These are phyloP conservation scores for Chaetodon trifasciatus DNA, from an alignment of 2,797 vertebrate species.

Conservation along the genomic window DNA sequence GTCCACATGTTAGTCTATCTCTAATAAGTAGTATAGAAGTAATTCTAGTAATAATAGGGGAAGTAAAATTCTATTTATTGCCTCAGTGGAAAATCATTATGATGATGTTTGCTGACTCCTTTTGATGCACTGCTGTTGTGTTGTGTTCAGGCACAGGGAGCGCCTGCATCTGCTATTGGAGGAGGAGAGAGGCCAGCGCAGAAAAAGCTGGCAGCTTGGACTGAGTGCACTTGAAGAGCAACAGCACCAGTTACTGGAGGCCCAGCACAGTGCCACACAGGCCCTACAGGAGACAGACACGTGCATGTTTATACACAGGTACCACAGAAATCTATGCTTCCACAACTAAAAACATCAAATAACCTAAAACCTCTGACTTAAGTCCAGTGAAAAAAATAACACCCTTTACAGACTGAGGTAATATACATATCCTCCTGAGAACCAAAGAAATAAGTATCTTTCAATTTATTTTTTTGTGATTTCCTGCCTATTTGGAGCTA, in stretches of 20 bases:
- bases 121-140: background rate
- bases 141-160: conserved; percentile 71
- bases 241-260: conserved; percentile 75
- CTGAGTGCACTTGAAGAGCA: conserved; percentile 70
- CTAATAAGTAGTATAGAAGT: background rate
- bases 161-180: conserved; percentile 70
- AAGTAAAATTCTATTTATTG: background rate
- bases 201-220: conserved; percentile 70
- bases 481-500: too few species aligned
- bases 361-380: background rate
- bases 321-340: background rate
- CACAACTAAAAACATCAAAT: background rate
- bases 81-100: background rate
- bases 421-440: too few species aligned
- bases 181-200: conserved; percentile 65
- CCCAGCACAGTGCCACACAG: conserved; percentile 55
- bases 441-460: too few species aligned
- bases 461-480: too few species aligned
- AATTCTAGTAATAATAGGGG: background rate
- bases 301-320: conserved; percentile 79
- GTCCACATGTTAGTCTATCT: background rate
- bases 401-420: too few species aligned
- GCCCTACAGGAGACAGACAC: conserved; percentile 72
- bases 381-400: background rate
- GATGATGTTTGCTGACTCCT: background rate